Evolutionary conservation across 2,113 vertebrate genomes (phyloP).

Genomic region (Origma solitaria): DNA sequence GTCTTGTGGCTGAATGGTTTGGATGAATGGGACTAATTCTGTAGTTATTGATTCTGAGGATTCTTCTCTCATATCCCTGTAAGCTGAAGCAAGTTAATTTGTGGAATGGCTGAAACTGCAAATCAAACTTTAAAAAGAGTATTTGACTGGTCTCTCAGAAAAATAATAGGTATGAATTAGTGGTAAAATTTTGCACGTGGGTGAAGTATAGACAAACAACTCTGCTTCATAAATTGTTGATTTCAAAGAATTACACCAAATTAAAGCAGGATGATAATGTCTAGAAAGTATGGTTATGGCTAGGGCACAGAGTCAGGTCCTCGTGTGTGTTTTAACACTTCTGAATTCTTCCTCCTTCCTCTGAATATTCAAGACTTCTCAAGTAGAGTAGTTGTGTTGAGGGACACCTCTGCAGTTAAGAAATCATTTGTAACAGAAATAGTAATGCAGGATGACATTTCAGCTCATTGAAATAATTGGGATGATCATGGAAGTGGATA

Average conservation of each 20-base stretch:
- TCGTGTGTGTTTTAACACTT: neutral
- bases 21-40: conserved; percentile 15
- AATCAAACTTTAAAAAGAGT: neutral
- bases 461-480: neutral
- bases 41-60: neutral
- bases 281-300: neutral
- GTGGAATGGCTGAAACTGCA: neutral
- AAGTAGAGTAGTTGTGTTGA: neutral
- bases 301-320: neutral
- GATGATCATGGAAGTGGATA: neutral
- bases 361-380: neutral
- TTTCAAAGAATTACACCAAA: neutral
- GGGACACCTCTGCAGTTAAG: conserved; percentile 8
- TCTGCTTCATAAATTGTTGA: neutral
- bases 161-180: neutral
- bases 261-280: neutral
- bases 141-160: neutral
- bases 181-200: neutral
- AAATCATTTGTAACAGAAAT: conserved; percentile 45
- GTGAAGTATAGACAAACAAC: neutral
- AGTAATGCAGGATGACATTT: conserved; percentile 21
- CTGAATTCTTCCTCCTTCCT: neutral
- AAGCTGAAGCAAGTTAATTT: conserved; percentile 12
- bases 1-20: conserved; percentile 34
- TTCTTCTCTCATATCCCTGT: neutral